Base-by-base conservation (phyloP, 2,888 invertebrate genomes). In the Phengaris alcon region DNA sequence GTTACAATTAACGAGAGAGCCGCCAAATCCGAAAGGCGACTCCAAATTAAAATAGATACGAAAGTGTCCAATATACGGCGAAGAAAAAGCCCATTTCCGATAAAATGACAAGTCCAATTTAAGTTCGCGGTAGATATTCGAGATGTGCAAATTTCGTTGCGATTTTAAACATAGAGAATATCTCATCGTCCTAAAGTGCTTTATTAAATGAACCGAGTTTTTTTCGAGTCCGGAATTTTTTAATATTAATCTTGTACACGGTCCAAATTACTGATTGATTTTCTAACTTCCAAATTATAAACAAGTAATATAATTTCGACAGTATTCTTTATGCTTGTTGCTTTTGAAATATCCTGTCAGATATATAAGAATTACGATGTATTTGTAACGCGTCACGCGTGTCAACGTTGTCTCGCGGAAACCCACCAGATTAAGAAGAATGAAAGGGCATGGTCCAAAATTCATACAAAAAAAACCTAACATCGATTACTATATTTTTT, bases 121-220 rank as follows among this genome's bases (percentile, higher is more conserved):
- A 70, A 75, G 69, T 75, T 75, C 57, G 69, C 69, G 69, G 75
- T 75, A 70, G 69, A 75, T 54, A 69, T 57, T 75, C 69, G 48
- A 75, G 75, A 75, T 69, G 54, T 22, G 75, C 69, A 57, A 75
- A 75, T 75, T 57, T 75, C 75, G 57, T 51, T 70, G 69, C 75
- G 55, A 69, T 69, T 68, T 75, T 69, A 48, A 55, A 72, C 52
- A 72, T 72, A 72, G 72, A 54, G 54, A 72, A 72, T 72, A 72
- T 72, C 72, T 72, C 72, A 72, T 72, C 72, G 51, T 52, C 22
- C 72, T 54, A 8, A 35, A 72, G 72, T 54, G 72, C 54, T 72
- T 72, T 54, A 72, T 72, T 72, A 72, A 72, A 72, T 72, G 72
- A 72, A 44, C 72, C 72, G 35, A 72, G 22, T 72, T 70, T 54